Conservation (phyloP, 1,140 invertebrate species). For the Dendrolimus kikuchii region DNA sequence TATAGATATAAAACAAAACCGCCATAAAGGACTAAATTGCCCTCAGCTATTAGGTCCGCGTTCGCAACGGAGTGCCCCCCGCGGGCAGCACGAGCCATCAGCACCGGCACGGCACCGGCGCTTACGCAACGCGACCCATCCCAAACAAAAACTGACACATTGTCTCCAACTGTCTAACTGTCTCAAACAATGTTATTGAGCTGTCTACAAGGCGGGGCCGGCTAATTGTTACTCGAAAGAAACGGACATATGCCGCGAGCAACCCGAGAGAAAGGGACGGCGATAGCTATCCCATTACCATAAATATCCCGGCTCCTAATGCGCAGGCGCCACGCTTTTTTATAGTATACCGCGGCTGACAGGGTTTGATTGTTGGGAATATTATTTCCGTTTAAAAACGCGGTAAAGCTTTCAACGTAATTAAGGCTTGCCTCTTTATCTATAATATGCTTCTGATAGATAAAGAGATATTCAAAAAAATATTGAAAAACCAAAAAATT, state of each 20-base stretch:
- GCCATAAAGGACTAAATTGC: too few relatives aligned
- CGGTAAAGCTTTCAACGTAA: too few relatives aligned
- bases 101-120: conserved; percentile 17
- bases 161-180: conserved; percentile 7
- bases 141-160: conserved; percentile 6
- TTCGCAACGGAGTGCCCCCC: background rate
- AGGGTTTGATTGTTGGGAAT: conserved; percentile 14
- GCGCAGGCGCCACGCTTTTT: conserved; percentile 36
- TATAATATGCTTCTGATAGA: too few relatives aligned
- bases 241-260: conserved; percentile 4
- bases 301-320: conserved; percentile 37
- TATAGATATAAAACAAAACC: too few relatives aligned
- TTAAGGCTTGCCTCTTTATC: too few relatives aligned
- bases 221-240: conserved; percentile 32
- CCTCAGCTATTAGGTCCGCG: background rate
- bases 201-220: conserved; percentile 27
- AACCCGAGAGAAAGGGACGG: conserved; percentile 14
- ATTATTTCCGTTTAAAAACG: too few relatives aligned
- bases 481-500: too few relatives aligned
- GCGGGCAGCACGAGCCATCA: conserved; percentile 15
- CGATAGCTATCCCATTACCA: conserved; percentile 20
- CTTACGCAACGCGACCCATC: conserved; percentile 5
- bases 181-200: conserved; percentile 26
- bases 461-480: too few relatives aligned
- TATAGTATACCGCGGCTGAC: conserved; percentile 10